A percentile compares a stretch with the other conserved stretches of the same genome.
phyloP scores from a whole-genome alignment of 2,797 vertebrate species.

The Nannoperca obscura region DNA sequence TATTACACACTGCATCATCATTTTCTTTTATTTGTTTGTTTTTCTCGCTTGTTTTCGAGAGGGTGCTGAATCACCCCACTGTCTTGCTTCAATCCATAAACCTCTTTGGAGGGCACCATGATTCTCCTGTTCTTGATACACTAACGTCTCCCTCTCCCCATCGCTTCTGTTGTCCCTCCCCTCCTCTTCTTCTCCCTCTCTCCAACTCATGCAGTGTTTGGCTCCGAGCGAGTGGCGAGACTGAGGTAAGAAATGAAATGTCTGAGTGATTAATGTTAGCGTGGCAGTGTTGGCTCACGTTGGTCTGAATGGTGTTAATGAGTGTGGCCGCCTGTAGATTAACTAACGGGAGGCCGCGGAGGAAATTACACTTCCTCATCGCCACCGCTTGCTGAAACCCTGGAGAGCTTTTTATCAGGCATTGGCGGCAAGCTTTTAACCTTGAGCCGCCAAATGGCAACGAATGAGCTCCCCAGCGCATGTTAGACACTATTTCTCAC shows the following conservation, averaged over 20 bases:
- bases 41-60: constrained; percentile 35
- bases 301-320: constrained; percentile 83
- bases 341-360: constrained; percentile 81
- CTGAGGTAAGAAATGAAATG: constrained; percentile 80
- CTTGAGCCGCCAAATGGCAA: constrained; percentile 86
- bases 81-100: constrained; percentile 72
- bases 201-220: constrained; percentile 48
- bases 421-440: constrained; percentile 85
- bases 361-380: constrained; percentile 85
- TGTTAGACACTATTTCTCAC: constrained; percentile 76
- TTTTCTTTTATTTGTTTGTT: constrained; percentile 73
- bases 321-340: constrained; percentile 84
- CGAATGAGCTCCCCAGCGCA: constrained; percentile 76
- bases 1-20: constrained; percentile 52
- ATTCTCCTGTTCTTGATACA: constrained; percentile 59
- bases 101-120: constrained; percentile 63
- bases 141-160: constrained; percentile 44
- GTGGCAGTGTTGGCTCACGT: constrained; percentile 77
- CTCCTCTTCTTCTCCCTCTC: constrained; percentile 30
- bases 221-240: constrained; percentile 53
- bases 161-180: neutral
- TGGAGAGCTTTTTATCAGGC: constrained; percentile 83
- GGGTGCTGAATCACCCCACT: constrained; percentile 61
- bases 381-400: constrained; percentile 71
- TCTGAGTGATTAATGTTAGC: constrained; percentile 84